Percentiles rank a stretch among this genome's conserved stretches.
phyloP scores from a whole-genome alignment of 2,113 vertebrate species.

The Emydura subglobosa region DNA sequence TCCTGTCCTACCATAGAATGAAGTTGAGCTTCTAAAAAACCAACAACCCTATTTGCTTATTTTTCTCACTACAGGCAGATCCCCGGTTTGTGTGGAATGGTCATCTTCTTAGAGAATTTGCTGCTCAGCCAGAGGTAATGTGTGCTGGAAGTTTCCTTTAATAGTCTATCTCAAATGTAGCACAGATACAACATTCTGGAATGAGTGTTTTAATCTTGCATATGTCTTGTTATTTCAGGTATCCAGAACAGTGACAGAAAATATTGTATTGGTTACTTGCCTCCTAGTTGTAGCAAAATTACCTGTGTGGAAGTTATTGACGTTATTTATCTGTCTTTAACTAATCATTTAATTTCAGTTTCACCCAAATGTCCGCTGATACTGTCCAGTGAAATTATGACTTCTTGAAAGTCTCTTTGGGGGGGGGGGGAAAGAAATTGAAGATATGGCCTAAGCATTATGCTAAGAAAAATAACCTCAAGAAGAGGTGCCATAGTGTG shows the following conservation, averaged over 20 bases:
- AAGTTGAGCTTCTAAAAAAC: background rate
- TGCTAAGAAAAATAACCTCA: background rate
- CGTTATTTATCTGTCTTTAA: background rate
- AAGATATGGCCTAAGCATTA: background rate
- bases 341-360: background rate
- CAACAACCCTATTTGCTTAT: background rate
- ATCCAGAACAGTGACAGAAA: background rate
- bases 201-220: background rate
- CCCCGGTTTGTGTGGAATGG: conserved; percentile 97
- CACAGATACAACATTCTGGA: background rate
- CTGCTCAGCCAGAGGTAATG: conserved; percentile 92
- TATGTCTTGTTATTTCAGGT: background rate
- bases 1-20: background rate
- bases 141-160: background rate
- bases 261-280: background rate
- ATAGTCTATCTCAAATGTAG: background rate
- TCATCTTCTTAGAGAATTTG: conserved; percentile 92
- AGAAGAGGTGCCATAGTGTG: background rate
- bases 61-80: conserved; percentile 86
- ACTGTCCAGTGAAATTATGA: background rate
- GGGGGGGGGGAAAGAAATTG: background rate
- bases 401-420: background rate
- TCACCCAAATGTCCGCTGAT: background rate
- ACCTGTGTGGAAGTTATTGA: background rate
- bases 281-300: background rate